Evolutionary conservation across 2,113 vertebrate genomes (phyloP).

Genomic region (Gymnobelideus leadbeateri): DNA sequence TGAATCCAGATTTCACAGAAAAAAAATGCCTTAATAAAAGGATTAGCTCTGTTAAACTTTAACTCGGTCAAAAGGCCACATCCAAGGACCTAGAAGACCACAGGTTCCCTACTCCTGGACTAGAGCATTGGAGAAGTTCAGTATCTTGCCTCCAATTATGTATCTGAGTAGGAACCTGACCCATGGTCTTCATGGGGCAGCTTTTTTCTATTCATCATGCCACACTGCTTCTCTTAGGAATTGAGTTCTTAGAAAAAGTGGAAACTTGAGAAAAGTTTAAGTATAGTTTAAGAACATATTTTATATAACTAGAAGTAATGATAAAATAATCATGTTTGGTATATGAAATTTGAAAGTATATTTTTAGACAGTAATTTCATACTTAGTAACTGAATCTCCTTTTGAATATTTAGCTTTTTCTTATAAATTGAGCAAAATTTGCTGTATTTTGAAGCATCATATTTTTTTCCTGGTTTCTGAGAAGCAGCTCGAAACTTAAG

Average conservation of each 20-base stretch:
- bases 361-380: neutral
- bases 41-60: too few relatives aligned
- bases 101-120: neutral
- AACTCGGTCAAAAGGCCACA: too few relatives aligned
- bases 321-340: neutral
- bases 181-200: neutral
- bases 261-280: neutral
- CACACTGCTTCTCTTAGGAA: neutral
- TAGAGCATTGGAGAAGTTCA: neutral
- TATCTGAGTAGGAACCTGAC: neutral
- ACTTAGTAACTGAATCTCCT: neutral
- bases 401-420: neutral
- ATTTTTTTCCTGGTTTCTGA: neutral
- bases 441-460: neutral
- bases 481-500: neutral
- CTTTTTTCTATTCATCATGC: neutral
- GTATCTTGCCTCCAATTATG: neutral
- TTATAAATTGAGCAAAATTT: neutral
- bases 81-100: too few relatives aligned
- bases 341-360: neutral
- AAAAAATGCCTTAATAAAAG: too few relatives aligned
- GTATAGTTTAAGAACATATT: neutral
- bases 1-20: too few relatives aligned
- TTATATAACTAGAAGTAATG: neutral
- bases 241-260: neutral